phyloP scores from a whole-genome alignment of 2,797 vertebrate genomes.

The Falco peregrinus region DNA sequence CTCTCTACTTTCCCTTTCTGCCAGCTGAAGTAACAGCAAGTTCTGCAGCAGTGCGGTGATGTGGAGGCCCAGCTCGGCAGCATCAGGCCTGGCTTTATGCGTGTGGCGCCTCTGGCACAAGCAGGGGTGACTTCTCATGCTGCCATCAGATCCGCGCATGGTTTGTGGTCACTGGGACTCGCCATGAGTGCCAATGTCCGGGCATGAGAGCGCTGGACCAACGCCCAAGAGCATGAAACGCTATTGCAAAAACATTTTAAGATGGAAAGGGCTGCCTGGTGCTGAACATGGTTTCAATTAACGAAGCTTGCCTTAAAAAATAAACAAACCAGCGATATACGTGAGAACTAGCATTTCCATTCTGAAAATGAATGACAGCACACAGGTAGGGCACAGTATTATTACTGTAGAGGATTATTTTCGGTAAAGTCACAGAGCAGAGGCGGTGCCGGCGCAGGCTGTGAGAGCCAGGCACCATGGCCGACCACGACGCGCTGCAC shows the following conservation, averaged over 20 bases:
- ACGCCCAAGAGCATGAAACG: background rate
- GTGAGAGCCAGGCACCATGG: background rate
- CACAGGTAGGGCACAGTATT: background rate
- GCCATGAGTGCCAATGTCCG: background rate
- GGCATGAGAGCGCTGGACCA: background rate
- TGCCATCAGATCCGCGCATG: accelerated
- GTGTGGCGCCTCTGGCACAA: background rate
- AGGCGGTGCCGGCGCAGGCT: background rate
- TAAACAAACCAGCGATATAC: background rate
- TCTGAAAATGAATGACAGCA: background rate
- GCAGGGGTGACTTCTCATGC: background rate
- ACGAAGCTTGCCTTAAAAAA: background rate
- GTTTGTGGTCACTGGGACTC: background rate
- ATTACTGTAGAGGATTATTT: background rate
- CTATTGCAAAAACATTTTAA: background rate
- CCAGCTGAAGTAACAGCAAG: background rate
- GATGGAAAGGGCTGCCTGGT: background rate
- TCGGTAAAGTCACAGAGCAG: background rate
- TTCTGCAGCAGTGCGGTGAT: accelerated
- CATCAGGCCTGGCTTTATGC: accelerated
- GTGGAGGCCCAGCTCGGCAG: accelerated
- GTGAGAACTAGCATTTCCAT: background rate
- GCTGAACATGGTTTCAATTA: background rate
- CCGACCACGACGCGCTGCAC: background rate
- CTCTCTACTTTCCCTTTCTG: background rate